Conservation (phyloP, 1,140 invertebrate species). For the Macrotrachela quadricornifera region DNA sequence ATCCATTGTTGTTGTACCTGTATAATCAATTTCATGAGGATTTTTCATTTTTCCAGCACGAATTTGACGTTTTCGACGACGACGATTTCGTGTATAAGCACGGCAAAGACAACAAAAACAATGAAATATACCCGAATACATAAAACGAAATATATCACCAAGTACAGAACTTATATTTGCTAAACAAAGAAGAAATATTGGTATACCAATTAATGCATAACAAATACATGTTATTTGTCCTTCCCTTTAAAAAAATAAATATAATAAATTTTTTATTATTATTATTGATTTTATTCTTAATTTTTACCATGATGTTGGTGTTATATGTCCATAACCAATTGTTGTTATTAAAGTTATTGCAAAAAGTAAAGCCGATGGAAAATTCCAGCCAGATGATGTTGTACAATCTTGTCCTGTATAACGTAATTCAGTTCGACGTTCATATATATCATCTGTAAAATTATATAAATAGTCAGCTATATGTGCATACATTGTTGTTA, state of each 20-base stretch:
- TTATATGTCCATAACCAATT: slow-evolving; percentile 48
- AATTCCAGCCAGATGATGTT: neutral
- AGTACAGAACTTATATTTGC: slow-evolving; percentile 3
- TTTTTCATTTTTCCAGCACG: no score
- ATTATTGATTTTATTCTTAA: no score
- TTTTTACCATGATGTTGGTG: slow-evolving; percentile 1
- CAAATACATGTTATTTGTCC: slow-evolving; percentile 10
- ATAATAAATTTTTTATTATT: no score
- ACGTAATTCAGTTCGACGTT: neutral
- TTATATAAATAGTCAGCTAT: neutral
- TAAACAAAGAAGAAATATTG: slow-evolving; percentile 4
- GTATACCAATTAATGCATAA: slow-evolving; percentile 10
- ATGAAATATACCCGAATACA: neutral
- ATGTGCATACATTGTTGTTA: slow-evolving; percentile 1
- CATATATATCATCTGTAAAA: neutral
- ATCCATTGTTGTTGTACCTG: neutral
- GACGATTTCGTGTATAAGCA: no score
- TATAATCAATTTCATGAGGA: no score
- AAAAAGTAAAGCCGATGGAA: slow-evolving; percentile 52
- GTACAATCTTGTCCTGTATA: slow-evolving; percentile 5
- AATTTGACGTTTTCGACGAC: no score
- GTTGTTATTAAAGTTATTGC: slow-evolving; percentile 84
- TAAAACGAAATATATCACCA: slow-evolving; percentile 8
- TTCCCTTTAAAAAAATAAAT: neutral
- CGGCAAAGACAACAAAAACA: slow-evolving; percentile 13